phyloP scores from a whole-genome alignment of 2,797 vertebrate species.

The Falco naumanni region DNA sequence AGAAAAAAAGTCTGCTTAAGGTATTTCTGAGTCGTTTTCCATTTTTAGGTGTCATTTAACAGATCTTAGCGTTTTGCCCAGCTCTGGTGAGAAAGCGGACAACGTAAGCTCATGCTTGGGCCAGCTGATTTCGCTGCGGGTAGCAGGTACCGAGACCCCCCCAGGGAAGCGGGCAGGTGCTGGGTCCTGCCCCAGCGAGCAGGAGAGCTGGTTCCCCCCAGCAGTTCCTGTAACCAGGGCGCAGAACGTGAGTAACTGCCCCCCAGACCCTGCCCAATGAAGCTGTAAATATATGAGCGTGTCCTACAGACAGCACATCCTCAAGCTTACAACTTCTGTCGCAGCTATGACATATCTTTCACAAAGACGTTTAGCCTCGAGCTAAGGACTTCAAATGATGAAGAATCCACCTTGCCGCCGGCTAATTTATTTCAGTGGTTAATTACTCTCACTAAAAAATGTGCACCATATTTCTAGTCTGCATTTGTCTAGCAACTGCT shows the following conservation, averaged over 20 bases:
- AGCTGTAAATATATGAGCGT: neutral
- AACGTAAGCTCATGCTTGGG: neutral
- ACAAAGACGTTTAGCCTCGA: neutral
- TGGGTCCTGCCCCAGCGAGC: neutral
- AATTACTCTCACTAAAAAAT: slow-evolving; percentile 47
- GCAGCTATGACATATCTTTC: neutral
- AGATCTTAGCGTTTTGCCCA: neutral
- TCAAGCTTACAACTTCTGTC: neutral
- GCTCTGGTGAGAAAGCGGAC: neutral
- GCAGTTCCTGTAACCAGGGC: neutral
- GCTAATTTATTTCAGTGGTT: slow-evolving; percentile 53
- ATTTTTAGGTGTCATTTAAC: neutral
- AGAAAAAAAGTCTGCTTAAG: neutral
- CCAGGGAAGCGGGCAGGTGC: neutral
- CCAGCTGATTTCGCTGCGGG: neutral
- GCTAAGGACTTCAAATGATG: slow-evolving; percentile 35
- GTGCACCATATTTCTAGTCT: neutral
- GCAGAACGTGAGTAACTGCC: neutral
- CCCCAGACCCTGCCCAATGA: neutral
- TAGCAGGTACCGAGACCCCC: neutral
- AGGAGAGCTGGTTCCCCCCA: neutral
- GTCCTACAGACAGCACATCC: neutral
- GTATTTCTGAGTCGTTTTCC: neutral
- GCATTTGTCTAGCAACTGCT: neutral
- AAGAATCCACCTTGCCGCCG: slow-evolving; percentile 14